Evolutionary conservation across 2,113 vertebrate genomes (phyloP), one percentile per base, ranked within the genome.

Genomic region (Myxocyprinus asiaticus): DNA sequence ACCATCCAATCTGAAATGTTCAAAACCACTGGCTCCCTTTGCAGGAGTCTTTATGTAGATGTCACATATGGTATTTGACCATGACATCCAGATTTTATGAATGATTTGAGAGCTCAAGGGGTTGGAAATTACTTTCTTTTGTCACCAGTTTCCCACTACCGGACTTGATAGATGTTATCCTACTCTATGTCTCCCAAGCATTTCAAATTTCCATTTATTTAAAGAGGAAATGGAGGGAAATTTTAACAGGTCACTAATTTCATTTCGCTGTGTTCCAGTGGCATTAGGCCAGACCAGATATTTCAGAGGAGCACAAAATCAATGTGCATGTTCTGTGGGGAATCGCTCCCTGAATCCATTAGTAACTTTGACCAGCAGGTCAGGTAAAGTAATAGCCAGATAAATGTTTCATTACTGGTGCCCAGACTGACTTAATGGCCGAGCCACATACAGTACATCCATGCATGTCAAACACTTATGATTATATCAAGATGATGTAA

Each of bases 331-430:
- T 92, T 85, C 86, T 88, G 88, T 87, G 89, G 92, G 91, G 91
- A 95, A 91, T 90, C 92, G 89, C 89, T 88, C 77, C 79, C 76
- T 84, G 88, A 94, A 93, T 92, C 93, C 94, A 94, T 95, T 94
- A 95, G 93, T 90, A 94, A 95, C 88, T 91, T 92, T 93, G 90
- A 91, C 91, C 90, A 93, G 91, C 89, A 94, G 95, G 95, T 95
- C 94, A 94, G 90, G 92, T 92, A 94, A 95, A 95, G 92, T 93
- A 96, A 96, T 93, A 95, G 90, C 89, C 82, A 84, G 92, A 92
- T 94, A 94, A 96, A 96, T 96, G 95, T 95, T 97, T 96, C 93
- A 96, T 96, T 92, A 95, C 91, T 90, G 88, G 94, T 93, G 93
- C 91, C 91, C 92, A 94, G 93, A 93, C 88, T 88, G 91, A 87